These are phyloP conservation scores for Pterobdella sp. DNA, from an alignment of 2,888 invertebrate genomes.

Conservation along the genomic window DNA sequence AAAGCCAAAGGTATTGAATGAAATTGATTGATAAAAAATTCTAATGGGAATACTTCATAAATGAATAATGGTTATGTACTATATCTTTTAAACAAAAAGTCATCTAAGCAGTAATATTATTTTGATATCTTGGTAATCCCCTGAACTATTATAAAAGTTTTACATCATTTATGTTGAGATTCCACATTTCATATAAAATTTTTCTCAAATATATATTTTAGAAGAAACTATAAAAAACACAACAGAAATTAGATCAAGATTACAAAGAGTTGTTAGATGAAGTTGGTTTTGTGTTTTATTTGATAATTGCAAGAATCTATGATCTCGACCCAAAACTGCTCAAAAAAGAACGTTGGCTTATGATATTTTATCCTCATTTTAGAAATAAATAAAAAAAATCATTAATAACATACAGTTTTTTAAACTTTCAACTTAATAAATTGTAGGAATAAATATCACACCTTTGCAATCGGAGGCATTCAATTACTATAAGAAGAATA, in stretches of 20 bases:
- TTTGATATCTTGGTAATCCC: no score
- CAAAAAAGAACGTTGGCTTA: conserved; percentile 31
- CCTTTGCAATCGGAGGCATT: conserved; percentile 45
- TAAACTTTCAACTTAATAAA: neutral
- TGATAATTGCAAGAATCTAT: conserved; percentile 35
- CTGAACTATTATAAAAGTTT: no score
- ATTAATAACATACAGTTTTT: neutral
- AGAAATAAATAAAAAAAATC: neutral
- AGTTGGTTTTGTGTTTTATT: conserved; percentile 36
- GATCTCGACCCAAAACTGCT: conserved; percentile 35
- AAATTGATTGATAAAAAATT: no score
- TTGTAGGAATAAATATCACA: conserved; percentile 40
- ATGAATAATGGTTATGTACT: no score
- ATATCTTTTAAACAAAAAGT: no score
- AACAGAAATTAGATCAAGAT: conserved; percentile 31
- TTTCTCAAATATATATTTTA: no score
- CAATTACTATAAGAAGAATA: conserved; percentile 48
- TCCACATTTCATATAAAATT: no score
- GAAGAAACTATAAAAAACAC: no score
- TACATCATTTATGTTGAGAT: no score
- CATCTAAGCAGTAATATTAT: no score
- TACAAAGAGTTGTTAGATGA: conserved; percentile 34
- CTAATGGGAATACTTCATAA: no score
- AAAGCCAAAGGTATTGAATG: neutral
- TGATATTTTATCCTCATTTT: neutral